These are phyloP conservation scores for Salarias fasciatus DNA, from an alignment of 2,797 vertebrate genomes.

Conservation along the genomic window DNA sequence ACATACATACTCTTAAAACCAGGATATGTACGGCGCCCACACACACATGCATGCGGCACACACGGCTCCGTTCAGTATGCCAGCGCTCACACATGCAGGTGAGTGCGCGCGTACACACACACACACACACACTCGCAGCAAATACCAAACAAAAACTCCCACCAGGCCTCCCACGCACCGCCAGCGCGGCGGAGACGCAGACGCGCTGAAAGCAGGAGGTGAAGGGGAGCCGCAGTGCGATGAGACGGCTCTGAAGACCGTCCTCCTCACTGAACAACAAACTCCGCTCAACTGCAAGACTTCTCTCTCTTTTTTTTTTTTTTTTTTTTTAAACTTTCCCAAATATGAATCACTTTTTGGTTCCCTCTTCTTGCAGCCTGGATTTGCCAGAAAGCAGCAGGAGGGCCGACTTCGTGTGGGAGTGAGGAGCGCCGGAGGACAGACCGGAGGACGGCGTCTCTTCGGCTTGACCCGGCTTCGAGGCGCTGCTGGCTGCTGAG, in stretches of 20 bases:
- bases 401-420: not conserved
- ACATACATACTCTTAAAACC: slow-evolving; percentile 22
- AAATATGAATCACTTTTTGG: not conserved
- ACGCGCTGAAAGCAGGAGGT: slow-evolving; percentile 5
- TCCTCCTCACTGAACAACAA: not conserved
- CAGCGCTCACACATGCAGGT: slow-evolving; percentile 28
- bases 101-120: not conserved
- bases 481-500: slow-evolving; percentile 11
- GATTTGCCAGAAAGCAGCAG: not conserved
- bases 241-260: not conserved
- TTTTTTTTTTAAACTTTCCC: not conserved
- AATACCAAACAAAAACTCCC: slow-evolving; percentile 51
- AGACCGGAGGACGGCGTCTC: not conserved
- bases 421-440: slow-evolving; percentile 1
- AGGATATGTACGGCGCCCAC: slow-evolving; percentile 27
- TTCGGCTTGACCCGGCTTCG: not conserved
- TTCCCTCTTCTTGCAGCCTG: no score
- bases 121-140: not conserved
- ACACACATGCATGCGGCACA: slow-evolving; percentile 3
- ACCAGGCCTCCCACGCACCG: slow-evolving; percentile 64
- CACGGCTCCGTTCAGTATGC: slow-evolving; percentile 14
- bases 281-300: not conserved
- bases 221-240: slow-evolving; percentile 8
- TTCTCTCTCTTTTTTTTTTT: not conserved
- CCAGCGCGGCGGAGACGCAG: slow-evolving; percentile 29